phyloP scores from a whole-genome alignment of 1,140 invertebrate genomes.

The Sycophila sp. region DNA sequence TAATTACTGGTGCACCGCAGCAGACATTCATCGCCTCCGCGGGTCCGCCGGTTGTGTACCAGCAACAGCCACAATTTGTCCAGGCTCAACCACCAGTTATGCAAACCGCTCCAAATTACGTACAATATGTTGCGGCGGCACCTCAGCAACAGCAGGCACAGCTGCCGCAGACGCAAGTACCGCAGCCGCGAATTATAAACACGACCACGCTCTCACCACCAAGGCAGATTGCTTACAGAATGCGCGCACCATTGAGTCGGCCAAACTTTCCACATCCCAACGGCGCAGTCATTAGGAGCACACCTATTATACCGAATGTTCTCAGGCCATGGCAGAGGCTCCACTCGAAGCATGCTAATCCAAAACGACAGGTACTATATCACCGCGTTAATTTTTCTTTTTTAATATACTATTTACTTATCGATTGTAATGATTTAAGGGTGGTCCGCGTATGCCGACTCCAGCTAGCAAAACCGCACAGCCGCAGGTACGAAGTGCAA shows the following conservation, averaged over 20 bases:
- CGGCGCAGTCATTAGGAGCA: conserved; percentile 43
- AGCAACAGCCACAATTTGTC: background rate
- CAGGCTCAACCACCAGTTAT: background rate
- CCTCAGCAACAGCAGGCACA: background rate
- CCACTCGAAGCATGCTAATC: background rate
- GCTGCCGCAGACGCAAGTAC: background rate
- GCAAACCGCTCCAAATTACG: background rate
- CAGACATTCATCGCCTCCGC: conserved; percentile 2
- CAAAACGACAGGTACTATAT: conserved; percentile 9
- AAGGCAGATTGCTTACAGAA: conserved; percentile 21
- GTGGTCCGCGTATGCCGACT: background rate
- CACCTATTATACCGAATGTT: conserved; percentile 8
- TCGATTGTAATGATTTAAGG: background rate
- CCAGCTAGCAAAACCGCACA: background rate
- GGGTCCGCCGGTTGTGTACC: conserved; percentile 12
- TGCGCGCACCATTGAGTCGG: background rate
- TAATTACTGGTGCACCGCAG: background rate
- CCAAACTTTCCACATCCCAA: conserved; percentile 43
- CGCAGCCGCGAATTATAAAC: conserved; percentile 29
- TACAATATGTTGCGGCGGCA: conserved; percentile 23
- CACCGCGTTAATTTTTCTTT: background rate
- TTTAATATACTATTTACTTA: background rate
- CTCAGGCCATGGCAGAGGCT: conserved; percentile 22
- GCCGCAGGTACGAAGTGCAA: no score
- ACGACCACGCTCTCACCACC: conserved; percentile 6